A percentile compares a stretch with the other conserved stretches of the same genome.
phyloP scores from a whole-genome alignment of 2,113 vertebrate genomes.

The Pholis gunnellus region DNA sequence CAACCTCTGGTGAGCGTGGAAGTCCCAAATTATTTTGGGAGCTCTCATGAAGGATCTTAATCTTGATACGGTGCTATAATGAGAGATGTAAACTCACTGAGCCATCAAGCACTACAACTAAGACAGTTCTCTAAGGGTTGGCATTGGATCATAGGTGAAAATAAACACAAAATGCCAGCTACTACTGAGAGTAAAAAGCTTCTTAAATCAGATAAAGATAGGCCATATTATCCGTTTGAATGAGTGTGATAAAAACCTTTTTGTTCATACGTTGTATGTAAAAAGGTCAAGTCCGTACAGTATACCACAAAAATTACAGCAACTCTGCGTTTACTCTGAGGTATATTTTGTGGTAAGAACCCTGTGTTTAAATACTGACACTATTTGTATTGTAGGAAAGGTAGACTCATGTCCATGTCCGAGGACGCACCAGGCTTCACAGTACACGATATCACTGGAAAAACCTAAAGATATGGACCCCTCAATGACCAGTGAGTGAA shows the following conservation, averaged over 20 bases:
- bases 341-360: conserved; percentile 87
- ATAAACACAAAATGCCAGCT: conserved; percentile 64
- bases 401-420: conserved; percentile 72
- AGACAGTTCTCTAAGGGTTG: conserved; percentile 71
- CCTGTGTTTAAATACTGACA: conserved; percentile 85
- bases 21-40: conserved; percentile 57
- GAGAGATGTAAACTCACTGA: conserved; percentile 46
- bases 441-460: conserved; percentile 79
- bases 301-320: conserved; percentile 84
- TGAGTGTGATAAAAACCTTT: conserved; percentile 77
- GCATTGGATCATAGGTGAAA: conserved; percentile 68
- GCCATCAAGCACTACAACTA: conserved; percentile 55
- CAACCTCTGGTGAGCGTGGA: conserved; percentile 46
- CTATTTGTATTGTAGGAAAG: conserved; percentile 84
- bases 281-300: conserved; percentile 82
- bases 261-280: conserved; percentile 71
- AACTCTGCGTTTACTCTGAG: conserved; percentile 85
- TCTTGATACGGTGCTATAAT: conserved; percentile 36
- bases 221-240: conserved; percentile 68
- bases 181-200: conserved; percentile 63
- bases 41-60: conserved; percentile 50
- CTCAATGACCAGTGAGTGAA: conserved; percentile 76
- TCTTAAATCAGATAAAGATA: conserved; percentile 66
- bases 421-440: conserved; percentile 80
- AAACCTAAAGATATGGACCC: conserved; percentile 80